Evolutionary conservation across 1,140 invertebrate species (phyloP).

Genomic region (Odontomachus brunneus): DNA sequence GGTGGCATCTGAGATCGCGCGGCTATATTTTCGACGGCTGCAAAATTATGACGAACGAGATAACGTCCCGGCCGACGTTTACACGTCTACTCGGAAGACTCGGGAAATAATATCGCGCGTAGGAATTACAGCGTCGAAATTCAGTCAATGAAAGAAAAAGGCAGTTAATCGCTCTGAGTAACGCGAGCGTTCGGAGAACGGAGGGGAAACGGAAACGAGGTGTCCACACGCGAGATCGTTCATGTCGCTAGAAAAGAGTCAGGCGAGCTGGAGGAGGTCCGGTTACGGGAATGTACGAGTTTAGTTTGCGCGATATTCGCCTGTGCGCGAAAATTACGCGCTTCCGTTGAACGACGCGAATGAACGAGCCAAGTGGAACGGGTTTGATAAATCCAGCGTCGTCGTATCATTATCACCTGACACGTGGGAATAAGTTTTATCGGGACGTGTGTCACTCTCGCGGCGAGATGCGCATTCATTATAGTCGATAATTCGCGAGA

Average conservation of each 20-base stretch:
- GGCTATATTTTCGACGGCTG: conserved; percentile 8
- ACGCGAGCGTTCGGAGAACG: background rate
- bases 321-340: conserved; percentile 14
- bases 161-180: conserved; percentile 2
- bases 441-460: background rate
- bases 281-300: conserved; percentile 12
- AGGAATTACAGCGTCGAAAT: background rate
- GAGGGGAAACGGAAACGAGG: conserved; percentile 4
- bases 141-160: background rate
- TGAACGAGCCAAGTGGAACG: background rate
- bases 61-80: background rate
- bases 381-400: background rate
- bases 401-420: conserved; percentile 21
- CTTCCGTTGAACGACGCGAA: background rate
- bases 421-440: conserved; percentile 15
- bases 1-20: conserved; percentile 21
- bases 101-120: conserved; percentile 5
- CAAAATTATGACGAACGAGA: conserved; percentile 18
- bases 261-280: conserved; percentile 2
- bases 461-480: background rate
- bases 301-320: background rate
- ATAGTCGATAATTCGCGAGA: background rate
- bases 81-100: background rate
- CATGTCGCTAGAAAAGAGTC: background rate
- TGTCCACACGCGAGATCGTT: background rate